Evolutionary conservation across 2,888 invertebrate species (phyloP), one percentile per base, ranked within the genome.

Genomic region (Stramonita haemastoma): DNA sequence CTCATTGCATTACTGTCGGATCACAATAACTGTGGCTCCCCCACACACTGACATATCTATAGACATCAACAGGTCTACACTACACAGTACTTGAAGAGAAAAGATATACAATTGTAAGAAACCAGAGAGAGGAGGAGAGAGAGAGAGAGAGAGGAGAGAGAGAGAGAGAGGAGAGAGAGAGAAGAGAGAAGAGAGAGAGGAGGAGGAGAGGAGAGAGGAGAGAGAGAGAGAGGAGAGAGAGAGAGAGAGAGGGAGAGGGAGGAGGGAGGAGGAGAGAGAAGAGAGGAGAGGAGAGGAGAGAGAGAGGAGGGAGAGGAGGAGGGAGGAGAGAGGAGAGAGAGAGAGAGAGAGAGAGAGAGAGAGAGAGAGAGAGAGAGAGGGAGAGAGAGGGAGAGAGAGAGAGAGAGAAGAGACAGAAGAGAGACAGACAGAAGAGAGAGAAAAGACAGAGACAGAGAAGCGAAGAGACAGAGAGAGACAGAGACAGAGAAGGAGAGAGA

Each of bases 211-310:
- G 5, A 17, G 0, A 17, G 19, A 17, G 19, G 26, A 26, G 26
- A 66, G 26, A 66, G 22, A 60, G 15, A 66, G 66, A 46, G 46
- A 46, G 46, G 46, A 46, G 46, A 46, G 46, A 73, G 73, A 73
- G 73, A 73, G 73, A 73, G 73, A 73, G 73, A 73, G 73, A 73
- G 73, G n/a, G 73, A 73, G 73, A n/a, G n/a, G n/a, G n/a, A n/a
- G n/a, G 11, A n/a, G 26, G 73, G 26, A n/a, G 11, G 73, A n/a
- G 73, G 29, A n/a, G n/a, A 5, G 0, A n/a, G 13, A 0, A 73
- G 73, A 29, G 13, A 73, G n/a, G 73, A 73, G 11, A 73, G 73
- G n/a, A n/a, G 13, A n/a, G n/a, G 73, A 73, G 73, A 73, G 26
- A 73, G 26, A 73, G 73, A 73, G 2, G n/a, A 2, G n/a, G n/a